phyloP scores from a whole-genome alignment of 2,888 invertebrate genomes.

The Latrodectus hesperus region DNA sequence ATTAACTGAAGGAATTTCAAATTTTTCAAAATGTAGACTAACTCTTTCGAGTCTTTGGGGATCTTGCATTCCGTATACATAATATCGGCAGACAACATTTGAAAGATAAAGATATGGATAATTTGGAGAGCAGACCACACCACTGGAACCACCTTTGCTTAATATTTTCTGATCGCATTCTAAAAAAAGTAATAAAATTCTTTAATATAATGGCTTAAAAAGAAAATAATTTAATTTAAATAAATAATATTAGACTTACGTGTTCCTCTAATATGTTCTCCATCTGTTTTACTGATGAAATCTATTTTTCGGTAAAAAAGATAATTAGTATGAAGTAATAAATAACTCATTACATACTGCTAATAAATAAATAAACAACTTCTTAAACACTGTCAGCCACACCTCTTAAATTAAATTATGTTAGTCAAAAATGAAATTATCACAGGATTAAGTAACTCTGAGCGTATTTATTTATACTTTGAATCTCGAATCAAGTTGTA shows the following conservation, averaged over 20 bases:
- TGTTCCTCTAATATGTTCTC: conserved; percentile 95
- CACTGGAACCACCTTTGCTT: conserved; percentile 93
- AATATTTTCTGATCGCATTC: conserved; percentile 99
- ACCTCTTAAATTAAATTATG: too few relatives aligned
- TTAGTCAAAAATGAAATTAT: too few relatives aligned
- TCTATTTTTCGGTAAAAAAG: conserved; percentile 77
- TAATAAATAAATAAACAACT: too few relatives aligned
- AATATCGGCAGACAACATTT: conserved; percentile 97
- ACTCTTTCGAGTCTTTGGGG: conserved; percentile 96
- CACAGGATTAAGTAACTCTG: too few relatives aligned
- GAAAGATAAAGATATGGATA: conserved; percentile 96
- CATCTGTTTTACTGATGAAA: conserved; percentile 93
- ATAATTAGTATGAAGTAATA: too few relatives aligned
- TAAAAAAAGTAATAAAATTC: conserved; percentile 69
- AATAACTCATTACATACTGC: too few relatives aligned
- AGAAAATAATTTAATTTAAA: background rate
- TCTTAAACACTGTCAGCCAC: too few relatives aligned
- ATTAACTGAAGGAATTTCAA: conserved; percentile 84
- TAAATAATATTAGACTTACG: conserved; percentile 71
- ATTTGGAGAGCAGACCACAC: conserved; percentile 95
- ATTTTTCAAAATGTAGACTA: conserved; percentile 88
- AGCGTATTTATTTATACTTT: too few relatives aligned
- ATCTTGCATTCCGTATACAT: conserved; percentile 98
- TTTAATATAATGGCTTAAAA: background rate
- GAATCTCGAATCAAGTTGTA: too few relatives aligned